Evolutionary conservation across 2,797 vertebrate species (phyloP).

Genomic region (Gobio occitaniae): DNA sequence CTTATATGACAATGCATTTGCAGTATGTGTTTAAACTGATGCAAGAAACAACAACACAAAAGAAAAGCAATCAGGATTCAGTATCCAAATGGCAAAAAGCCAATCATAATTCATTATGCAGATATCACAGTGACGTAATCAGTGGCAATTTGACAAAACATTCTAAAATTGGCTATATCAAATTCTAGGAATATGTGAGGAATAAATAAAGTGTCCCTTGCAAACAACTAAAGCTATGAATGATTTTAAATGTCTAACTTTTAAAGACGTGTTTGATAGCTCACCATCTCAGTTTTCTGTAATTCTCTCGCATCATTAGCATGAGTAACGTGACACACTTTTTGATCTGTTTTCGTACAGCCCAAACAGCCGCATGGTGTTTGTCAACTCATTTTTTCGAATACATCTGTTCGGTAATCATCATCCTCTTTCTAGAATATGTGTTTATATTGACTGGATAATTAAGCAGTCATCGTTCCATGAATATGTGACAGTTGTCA

Average conservation of each 20-base stretch:
- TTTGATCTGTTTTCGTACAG: conserved; percentile 38
- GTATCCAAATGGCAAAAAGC: not conserved
- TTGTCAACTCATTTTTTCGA: conserved; percentile 46
- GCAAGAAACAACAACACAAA: not conserved
- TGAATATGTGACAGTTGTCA: conserved; percentile 75
- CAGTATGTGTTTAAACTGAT: not conserved
- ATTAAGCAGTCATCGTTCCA: conserved; percentile 74
- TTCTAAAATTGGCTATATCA: not conserved
- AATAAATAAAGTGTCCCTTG: not conserved
- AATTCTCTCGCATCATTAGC: conserved; percentile 38
- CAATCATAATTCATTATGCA: not conserved
- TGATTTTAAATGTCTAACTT: conserved; percentile 6
- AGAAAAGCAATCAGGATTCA: not conserved
- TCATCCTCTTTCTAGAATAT: conserved; percentile 30
- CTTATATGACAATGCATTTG: not conserved
- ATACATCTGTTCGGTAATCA: conserved; percentile 40
- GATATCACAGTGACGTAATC: not conserved
- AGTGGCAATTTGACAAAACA: not conserved
- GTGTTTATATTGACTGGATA: conserved; percentile 78
- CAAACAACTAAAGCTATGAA: conserved; percentile 10
- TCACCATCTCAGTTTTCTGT: conserved; percentile 33
- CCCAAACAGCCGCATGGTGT: conserved; percentile 25
- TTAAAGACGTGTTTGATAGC: conserved; percentile 34
- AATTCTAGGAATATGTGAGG: not conserved
- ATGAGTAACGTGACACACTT: conserved; percentile 32